phyloP scores from a whole-genome alignment of 2,797 vertebrate species.

The Sphenodon punctatus region DNA sequence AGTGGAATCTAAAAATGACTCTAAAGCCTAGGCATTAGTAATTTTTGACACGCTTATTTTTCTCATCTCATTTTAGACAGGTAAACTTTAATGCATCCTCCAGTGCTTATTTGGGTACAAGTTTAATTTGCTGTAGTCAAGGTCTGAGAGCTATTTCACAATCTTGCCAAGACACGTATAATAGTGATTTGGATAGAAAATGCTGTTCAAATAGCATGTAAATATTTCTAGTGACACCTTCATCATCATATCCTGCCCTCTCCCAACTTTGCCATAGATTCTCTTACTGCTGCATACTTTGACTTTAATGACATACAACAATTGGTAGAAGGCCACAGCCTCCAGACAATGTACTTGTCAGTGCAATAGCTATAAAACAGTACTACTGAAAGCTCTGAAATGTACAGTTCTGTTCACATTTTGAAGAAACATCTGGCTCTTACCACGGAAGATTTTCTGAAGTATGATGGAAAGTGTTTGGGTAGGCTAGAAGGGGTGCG shows the following conservation, averaged over 20 bases:
- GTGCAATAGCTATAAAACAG: rapidly evolving
- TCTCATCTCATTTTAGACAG: background rate
- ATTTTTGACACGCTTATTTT: too few relatives aligned
- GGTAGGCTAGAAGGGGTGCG: background rate
- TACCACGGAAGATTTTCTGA: background rate
- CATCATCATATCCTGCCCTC: too few relatives aligned
- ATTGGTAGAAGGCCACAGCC: background rate
- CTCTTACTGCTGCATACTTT: too few relatives aligned
- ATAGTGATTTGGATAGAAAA: background rate
- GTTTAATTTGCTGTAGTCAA: rapidly evolving
- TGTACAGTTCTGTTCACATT: rapidly evolving
- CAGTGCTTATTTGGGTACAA: background rate
- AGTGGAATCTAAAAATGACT: too few relatives aligned
- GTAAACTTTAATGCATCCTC: background rate
- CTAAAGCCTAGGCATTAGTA: too few relatives aligned
- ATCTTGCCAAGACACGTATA: background rate
- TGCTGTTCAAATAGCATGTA: too few relatives aligned
- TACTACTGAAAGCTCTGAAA: background rate
- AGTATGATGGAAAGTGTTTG: background rate
- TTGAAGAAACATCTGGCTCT: background rate
- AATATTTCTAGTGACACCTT: too few relatives aligned
- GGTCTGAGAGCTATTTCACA: background rate
- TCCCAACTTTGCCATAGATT: too few relatives aligned
- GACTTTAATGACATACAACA: too few relatives aligned
- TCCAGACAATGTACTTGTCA: background rate